Evolutionary conservation across 2,888 invertebrate species (phyloP), one percentile per base, ranked within the genome.

Genomic region (Zygothrica quintamaculata): DNA sequence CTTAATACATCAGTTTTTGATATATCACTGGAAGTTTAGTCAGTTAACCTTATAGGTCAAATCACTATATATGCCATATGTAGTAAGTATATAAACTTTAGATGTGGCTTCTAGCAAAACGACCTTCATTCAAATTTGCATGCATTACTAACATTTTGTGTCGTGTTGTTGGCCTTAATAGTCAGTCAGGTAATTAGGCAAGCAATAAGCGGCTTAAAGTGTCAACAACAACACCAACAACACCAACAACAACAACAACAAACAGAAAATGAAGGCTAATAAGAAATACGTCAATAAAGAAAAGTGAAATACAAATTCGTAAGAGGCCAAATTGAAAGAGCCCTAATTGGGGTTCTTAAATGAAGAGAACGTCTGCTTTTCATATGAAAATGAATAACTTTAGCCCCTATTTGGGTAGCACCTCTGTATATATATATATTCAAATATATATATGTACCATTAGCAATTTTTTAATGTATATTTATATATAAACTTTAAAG

Each of bases 161-260:
- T 57, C 51, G 36, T 67, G 36, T 39, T 40, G 61, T 44, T 60
- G 64, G 61, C 75, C 70, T 50, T 65, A 66, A 64, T 69, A 66
- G 62, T 65, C 57, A 68, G 57, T 42, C 56, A 67, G 65, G 72
- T 74, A 78, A 84, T 86, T 81, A 84, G 74, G 71, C 69, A 77
- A 74, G 73, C 77, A 66, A 71, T 86, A 87, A 87, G 74, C 86
- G 18, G 86, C 76, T 86, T 87, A 84, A 61, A 34, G 57, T 65
- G 72, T 58, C 73, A 73, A 62, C 52, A 62, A 59, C 55, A 55
- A 60, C 55, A 64, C 33, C 34, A 60, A 40, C 13, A 25, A 16
- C 34, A 53, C 60, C 55, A 64, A 40, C 34, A 60, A 44, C 13
- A 22, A 16, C 34, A 36, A 29, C 22, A 46, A 25, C 33, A 39